Base-by-base conservation (phyloP, 2,797 vertebrate genomes). In the Ptychobarbus kaznakovi region DNA sequence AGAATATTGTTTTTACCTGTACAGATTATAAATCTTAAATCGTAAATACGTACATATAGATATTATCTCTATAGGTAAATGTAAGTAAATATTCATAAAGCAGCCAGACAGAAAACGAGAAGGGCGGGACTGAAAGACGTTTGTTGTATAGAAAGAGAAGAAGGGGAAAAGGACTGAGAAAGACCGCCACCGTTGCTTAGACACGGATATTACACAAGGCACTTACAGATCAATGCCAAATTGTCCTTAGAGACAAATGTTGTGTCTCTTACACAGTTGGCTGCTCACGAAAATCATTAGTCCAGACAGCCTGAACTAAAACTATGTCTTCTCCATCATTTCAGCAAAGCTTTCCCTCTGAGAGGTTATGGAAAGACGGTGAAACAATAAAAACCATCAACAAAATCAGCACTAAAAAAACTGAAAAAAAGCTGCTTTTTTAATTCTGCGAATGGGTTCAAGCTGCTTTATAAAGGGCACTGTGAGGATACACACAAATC, bases 231-330 rank as follows among this genome's bases (percentile, higher is more conserved):
- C 94, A 93, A 95, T 95, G 93, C 90, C 83, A 85, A 92, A 93
- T 93, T 94, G 94, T 95, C 94, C 94, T 94, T 93, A 90, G 93
- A 95, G 94, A 92, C 94, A 94, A 95, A 95, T 93, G 93, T 90
- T 91, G 91, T 90, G 88, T 90, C 86, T 90, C 93, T 95, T 92
- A 94, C 95, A 95, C 94, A 92, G 92, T 93, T 94, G 94, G 90
- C 93, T 91, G 92, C 92, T 95, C 92, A 93, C 94, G 93, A 94
- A 95, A 93, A 94, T 95, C 94, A 94, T 95, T 95, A 95, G 95
- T 94, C 93, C 91, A 93, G 92, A 93, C 89, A 88, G 85, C 69
- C 77, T 81, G 78, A 85, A 85, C 84, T 85, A 80, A 85, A 85
- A 85, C 77, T 63, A 66, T 80, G 70, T 56, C 69, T 80, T 85